Evolutionary conservation across 2,888 invertebrate genomes (phyloP).

Genomic region (Salpingus planirostris): DNA sequence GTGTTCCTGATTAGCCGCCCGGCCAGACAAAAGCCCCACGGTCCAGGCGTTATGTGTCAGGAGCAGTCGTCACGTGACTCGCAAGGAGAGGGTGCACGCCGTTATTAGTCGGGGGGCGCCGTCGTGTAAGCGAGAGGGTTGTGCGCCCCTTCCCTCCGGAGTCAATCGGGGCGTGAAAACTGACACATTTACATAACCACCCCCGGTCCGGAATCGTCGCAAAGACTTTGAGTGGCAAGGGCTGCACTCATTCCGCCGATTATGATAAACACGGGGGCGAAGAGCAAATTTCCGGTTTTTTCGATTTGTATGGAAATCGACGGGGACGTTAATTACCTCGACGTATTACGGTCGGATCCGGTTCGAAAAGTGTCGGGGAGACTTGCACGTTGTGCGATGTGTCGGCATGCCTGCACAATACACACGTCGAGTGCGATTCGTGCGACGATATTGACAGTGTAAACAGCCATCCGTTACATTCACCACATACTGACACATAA

Average conservation of each 20-base stretch:
- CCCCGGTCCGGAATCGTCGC: constrained; percentile 32
- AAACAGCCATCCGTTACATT: constrained; percentile 1
- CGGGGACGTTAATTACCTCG: no score
- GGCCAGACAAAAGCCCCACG: constrained; percentile 18
- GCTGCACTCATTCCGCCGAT: constrained; percentile 14
- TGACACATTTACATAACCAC: constrained; percentile 43
- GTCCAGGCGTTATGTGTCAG: constrained; percentile 31
- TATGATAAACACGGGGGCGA: constrained; percentile 9
- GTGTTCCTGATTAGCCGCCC: constrained; percentile 13
- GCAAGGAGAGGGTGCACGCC: constrained; percentile 27
- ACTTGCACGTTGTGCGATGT: no score
- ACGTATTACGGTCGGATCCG: no score
- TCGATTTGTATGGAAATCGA: no score
- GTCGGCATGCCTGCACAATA: constrained; percentile 3
- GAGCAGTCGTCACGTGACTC: constrained; percentile 29
- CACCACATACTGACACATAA: constrained; percentile 1
- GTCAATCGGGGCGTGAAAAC: constrained; percentile 42
- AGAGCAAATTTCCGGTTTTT: constrained; percentile 9
- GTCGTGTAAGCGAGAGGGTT: constrained; percentile 27
- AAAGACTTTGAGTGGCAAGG: constrained; percentile 24
- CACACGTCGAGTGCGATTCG: constrained; percentile 3
- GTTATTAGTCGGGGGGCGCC: constrained; percentile 23
- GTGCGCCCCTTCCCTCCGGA: constrained; percentile 26
- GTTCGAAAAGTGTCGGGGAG: no score
- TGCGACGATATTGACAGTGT: constrained; percentile 4